phyloP scores from a whole-genome alignment of 2,113 vertebrate genomes.

The Stigmatopora nigra region DNA sequence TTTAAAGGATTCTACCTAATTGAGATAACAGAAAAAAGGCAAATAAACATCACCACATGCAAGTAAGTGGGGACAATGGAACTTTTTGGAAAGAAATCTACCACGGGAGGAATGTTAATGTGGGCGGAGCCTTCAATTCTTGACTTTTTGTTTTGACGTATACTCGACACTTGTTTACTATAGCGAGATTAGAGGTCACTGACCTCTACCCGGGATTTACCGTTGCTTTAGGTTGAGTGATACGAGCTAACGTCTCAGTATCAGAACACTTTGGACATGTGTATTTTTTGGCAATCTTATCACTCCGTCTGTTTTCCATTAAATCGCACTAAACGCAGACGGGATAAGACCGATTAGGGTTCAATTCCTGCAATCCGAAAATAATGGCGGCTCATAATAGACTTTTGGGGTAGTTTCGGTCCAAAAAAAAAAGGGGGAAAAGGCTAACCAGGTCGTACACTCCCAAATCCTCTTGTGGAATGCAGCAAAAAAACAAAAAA shows the following conservation, averaged over 20 bases:
- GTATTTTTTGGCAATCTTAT: background rate
- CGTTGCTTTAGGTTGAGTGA: background rate
- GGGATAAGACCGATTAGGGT: conserved; percentile 24
- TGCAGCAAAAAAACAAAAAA: conserved; percentile 31
- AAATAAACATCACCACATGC: conserved; percentile 25
- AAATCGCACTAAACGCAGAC: conserved; percentile 14
- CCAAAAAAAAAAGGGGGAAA: conserved; percentile 40
- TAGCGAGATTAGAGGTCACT: conserved; percentile 22
- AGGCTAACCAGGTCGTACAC: conserved; percentile 37
- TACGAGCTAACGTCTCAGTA: background rate
- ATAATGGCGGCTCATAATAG: conserved; percentile 41
- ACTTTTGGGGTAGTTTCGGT: conserved; percentile 30
- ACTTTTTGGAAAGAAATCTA: conserved; percentile 37
- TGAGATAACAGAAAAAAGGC: conserved; percentile 13
- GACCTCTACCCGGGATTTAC: background rate
- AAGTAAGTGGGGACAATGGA: conserved; percentile 39
- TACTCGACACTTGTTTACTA: conserved; percentile 43
- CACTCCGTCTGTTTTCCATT: background rate
- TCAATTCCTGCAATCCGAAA: conserved; percentile 37
- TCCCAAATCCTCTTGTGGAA: conserved; percentile 50
- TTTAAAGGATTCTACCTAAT: conserved; percentile 5
- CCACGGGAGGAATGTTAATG: conserved; percentile 48
- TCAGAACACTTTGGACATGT: background rate
- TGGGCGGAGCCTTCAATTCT: conserved; percentile 46
- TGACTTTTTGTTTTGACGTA: conserved; percentile 38